Evolutionary conservation across 2,797 vertebrate species (phyloP), one percentile per base, ranked within the genome.

Genomic region (Aplochiton taeniatus): DNA sequence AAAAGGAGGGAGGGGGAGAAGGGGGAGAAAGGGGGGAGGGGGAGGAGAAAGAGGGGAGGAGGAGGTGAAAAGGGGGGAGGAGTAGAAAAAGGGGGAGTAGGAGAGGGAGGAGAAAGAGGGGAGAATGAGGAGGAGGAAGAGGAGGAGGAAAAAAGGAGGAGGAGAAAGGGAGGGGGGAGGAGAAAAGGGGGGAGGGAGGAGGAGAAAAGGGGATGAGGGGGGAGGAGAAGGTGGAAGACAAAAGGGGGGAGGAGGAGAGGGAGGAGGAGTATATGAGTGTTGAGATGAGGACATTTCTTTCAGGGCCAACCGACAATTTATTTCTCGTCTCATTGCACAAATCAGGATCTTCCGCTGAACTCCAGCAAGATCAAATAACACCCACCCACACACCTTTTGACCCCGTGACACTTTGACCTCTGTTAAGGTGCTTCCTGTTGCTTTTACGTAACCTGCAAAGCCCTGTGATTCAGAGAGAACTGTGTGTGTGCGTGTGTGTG

Each of bases 61-160:
- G 49, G 49, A 51, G 49, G 8, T 8, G 14, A 14, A 14, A 14
- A 8, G 49, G 49, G 16, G 14, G 49, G 11, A n/a, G 11, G 49
- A 8, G 13, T 14, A n/a, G 13, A n/a, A n/a, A 6, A n/a, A 5
- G 5, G 49, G 49, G 17, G 49, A 13, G 14, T 13, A 14, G 12
- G 49, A 51, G 49, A 16, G 49, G 17, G 49, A n/a, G 16, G 48
- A 50, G 48, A 13, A 14, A 50, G 48, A 14, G 48, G 48, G 56
- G 52, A 47, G 68, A 58, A 46, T 48, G 60, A 61, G 61, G 69
- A 47, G 56, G 54, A 57, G 75, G 78, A 51, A 53, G 55, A 72
- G 72, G 52, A 65, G 20, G 65, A 50, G 48, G 48, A n/a, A 4
- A 6, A 9, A 14, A 1, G 48, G 12, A 7, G 48, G 48, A 4